phyloP scores from a whole-genome alignment of 2,797 vertebrate genomes.

The Ammospiza maritima region DNA sequence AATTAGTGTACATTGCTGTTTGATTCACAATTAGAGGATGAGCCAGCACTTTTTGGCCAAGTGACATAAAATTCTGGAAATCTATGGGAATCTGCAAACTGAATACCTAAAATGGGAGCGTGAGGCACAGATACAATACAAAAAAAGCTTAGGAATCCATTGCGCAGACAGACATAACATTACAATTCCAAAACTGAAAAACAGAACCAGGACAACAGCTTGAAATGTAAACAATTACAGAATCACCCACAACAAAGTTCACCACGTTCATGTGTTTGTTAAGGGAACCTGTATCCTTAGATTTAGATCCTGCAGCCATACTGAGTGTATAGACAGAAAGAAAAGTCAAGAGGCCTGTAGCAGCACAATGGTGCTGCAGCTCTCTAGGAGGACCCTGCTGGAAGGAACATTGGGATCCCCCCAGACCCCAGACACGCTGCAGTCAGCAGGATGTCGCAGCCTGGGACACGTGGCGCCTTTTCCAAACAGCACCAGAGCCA shows the following conservation, averaged over 20 bases:
- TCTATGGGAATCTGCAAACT: background rate
- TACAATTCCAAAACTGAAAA: background rate
- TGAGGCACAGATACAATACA: background rate
- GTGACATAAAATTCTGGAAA: background rate
- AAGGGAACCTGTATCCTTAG: background rate
- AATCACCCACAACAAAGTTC: background rate
- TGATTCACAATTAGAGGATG: background rate
- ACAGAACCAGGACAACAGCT: background rate
- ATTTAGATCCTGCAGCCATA: background rate
- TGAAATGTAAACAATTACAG: background rate
- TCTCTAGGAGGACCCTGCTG: fast-evolving
- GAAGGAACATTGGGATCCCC: fast-evolving
- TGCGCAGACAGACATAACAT: background rate
- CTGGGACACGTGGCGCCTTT: background rate
- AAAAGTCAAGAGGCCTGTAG: background rate
- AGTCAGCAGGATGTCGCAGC: background rate
- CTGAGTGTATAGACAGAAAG: background rate
- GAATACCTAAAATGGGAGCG: background rate
- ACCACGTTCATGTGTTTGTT: background rate
- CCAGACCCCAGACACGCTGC: background rate
- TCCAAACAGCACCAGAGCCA: background rate
- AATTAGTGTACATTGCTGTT: background rate
- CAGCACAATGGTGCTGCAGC: background rate
- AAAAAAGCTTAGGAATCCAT: background rate
- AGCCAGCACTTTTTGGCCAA: background rate